A percentile compares a stretch with the other conserved stretches of the same genome.
These are phyloP conservation scores for Heteromormyrus szaboi DNA, from an alignment of 2,797 vertebrate species.

Conservation along the genomic window DNA sequence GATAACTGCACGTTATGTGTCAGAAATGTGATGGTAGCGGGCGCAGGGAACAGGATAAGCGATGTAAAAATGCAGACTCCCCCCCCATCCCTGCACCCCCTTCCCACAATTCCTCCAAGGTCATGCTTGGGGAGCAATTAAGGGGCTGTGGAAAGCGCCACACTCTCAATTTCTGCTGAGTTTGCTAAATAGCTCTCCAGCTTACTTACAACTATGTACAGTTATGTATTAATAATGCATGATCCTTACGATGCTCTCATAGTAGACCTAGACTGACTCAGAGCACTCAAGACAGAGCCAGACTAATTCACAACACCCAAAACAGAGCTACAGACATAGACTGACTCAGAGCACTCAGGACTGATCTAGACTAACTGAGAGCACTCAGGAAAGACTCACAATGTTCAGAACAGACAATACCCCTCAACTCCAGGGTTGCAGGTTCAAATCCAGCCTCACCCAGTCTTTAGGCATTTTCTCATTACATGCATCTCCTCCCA, in stretches of 20 bases:
- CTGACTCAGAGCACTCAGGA: background rate
- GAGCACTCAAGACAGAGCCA: background rate
- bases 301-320: background rate
- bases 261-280: background rate
- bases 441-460: background rate
- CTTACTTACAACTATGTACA: background rate
- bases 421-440: background rate
- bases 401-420: background rate
- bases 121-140: conserved; percentile 6
- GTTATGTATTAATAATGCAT: background rate
- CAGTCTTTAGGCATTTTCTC: background rate
- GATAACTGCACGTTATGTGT: background rate
- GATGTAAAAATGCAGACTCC: background rate
- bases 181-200: background rate
- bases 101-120: background rate
- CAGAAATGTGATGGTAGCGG: background rate
- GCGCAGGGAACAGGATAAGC: background rate
- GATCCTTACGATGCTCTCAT: background rate
- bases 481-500: background rate
- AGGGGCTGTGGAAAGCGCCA: background rate
- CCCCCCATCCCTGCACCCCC: background rate
- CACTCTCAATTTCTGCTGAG: background rate
- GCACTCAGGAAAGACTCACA: background rate
- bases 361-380: background rate
- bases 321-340: background rate